Percentiles rank a stretch among this genome's conserved stretches.
These are phyloP conservation scores for Micromesistius poutassou DNA, from an alignment of 2,797 vertebrate species.

Conservation along the genomic window DNA sequence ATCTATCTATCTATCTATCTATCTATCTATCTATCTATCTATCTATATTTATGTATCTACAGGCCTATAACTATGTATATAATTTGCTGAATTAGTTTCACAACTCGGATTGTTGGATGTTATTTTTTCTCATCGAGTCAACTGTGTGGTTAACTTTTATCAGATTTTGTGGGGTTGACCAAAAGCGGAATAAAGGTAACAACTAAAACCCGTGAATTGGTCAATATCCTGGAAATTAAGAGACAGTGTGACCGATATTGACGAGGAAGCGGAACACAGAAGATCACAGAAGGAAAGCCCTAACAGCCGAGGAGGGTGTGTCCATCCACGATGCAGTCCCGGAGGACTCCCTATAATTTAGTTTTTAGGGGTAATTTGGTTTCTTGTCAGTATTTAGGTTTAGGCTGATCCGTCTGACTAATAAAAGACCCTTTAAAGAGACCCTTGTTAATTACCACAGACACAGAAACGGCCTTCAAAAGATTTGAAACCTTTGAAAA, in stretches of 20 bases:
- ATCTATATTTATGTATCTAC: no score
- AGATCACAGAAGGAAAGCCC: neutral
- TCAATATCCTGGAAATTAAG: neutral
- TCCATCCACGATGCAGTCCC: constrained; percentile 61
- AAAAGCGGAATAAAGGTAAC: neutral
- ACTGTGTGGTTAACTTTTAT: neutral
- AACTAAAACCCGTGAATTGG: neutral
- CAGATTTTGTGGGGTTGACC: neutral
- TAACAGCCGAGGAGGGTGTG: constrained; percentile 62
- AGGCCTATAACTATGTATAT: neutral
- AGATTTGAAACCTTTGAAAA: neutral
- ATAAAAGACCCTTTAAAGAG: neutral
- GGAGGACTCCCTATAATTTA: constrained; percentile 67
- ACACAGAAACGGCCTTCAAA: neutral
- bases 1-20: no score
- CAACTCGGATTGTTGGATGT: neutral
- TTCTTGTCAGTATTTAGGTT: neutral
- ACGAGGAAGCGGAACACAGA: neutral
- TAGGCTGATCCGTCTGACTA: neutral
- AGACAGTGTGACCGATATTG: neutral
- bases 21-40: no score
- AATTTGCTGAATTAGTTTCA: neutral
- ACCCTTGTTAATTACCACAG: neutral
- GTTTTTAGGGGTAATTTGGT: constrained; percentile 9
- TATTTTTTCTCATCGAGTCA: neutral